These are phyloP conservation scores for Apaloderma vittatum DNA, from an alignment of 2,113 vertebrate genomes.

Conservation along the genomic window DNA sequence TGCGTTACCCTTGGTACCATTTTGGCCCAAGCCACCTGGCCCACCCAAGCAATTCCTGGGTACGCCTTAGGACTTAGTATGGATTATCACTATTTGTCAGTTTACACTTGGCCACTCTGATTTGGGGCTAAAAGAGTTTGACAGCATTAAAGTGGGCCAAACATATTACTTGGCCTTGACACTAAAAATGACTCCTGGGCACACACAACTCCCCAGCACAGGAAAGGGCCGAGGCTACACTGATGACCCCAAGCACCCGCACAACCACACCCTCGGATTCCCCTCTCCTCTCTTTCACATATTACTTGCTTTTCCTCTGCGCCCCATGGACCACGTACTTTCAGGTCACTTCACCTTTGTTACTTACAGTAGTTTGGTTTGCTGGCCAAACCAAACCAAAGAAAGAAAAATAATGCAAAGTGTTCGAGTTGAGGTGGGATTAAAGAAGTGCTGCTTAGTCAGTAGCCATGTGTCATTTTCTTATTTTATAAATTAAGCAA, in stretches of 20 bases:
- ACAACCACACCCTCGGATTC: background rate
- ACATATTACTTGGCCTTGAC: background rate
- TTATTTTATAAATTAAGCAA: background rate
- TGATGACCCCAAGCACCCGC: background rate
- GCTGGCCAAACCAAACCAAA: background rate
- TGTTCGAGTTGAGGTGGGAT: background rate
- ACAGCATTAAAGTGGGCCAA: background rate
- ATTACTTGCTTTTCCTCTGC: background rate
- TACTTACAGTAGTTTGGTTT: background rate
- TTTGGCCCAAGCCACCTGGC: background rate
- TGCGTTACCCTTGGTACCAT: background rate
- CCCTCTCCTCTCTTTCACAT: background rate
- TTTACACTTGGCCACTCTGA: background rate
- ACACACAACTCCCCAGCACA: accelerated
- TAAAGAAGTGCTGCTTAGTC: background rate
- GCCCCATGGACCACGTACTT: background rate
- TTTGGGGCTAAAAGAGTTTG: background rate
- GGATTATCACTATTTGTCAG: background rate
- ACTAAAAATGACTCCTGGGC: background rate
- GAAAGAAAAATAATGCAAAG: background rate
- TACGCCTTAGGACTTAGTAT: background rate
- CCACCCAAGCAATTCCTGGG: background rate
- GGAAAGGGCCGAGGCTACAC: background rate
- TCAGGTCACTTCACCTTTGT: background rate
- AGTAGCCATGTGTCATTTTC: background rate